A percentile compares a stretch with the other conserved stretches of the same genome.
Conservation (phyloP, 30 jellyfish, hydroid and myxozoan genomes). For the Pseudorhiza aurosa region DNA sequence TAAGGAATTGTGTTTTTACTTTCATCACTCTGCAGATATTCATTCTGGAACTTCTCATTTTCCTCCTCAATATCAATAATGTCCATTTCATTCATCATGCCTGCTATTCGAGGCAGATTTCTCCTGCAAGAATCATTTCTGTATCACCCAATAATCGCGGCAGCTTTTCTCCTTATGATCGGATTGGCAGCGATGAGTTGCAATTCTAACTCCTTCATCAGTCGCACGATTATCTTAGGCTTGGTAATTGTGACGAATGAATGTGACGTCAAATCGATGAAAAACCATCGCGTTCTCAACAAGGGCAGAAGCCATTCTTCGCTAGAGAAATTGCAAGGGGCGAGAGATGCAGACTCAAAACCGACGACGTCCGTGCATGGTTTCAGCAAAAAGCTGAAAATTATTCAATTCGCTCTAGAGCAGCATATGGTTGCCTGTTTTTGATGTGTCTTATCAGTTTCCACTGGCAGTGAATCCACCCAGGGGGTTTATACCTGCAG, state of each 20-base stretch:
- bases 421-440: conserved; percentile 2
- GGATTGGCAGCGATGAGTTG: too few species aligned
- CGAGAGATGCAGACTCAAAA: too few species aligned
- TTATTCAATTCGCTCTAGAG: too few species aligned
- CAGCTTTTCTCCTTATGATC: too few species aligned
- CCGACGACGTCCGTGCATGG: too few species aligned
- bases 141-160: not conserved
- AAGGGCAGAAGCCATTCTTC: not conserved
- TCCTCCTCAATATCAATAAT: conserved; percentile 16
- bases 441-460: not conserved
- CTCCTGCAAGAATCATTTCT: not conserved
- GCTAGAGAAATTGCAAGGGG: too few species aligned
- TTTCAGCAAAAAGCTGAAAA: too few species aligned
- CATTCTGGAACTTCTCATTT: conserved; percentile 26
- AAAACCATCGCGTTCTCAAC: not conserved
- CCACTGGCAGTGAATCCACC: not conserved
- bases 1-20: not conserved
- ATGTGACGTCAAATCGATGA: not conserved
- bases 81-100: not conserved
- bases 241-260: not conserved
- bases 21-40: not conserved
- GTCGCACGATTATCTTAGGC: not conserved
- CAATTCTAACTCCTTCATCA: not conserved
- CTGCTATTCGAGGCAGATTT: not conserved
- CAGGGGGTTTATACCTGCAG: not conserved